Conservation (phyloP, 2,113 vertebrate species). For the Sinocyclocheilus maitianheensis region DNA sequence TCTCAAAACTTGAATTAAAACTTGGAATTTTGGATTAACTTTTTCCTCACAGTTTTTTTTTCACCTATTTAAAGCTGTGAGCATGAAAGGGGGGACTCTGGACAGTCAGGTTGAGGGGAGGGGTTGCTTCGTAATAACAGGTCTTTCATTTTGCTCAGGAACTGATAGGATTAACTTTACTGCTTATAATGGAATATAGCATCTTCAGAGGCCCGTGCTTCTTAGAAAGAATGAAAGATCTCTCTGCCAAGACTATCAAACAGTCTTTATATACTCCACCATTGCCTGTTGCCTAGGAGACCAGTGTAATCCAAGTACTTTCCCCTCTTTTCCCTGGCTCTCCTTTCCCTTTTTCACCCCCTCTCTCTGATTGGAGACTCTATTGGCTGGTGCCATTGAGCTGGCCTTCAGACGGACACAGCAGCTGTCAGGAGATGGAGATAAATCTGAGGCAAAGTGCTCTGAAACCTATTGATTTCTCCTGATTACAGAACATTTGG, state of each 20-base stretch:
- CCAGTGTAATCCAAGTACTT: conserved; percentile 62
- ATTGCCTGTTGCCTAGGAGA: conserved; percentile 65
- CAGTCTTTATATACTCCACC: conserved; percentile 61
- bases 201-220: conserved; percentile 55
- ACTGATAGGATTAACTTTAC: conserved; percentile 61
- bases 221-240: conserved; percentile 58
- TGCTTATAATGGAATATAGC: conserved; percentile 56
- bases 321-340: conserved; percentile 18
- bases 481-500: conserved; percentile 65
- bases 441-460: conserved; percentile 67
- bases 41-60: conserved; percentile 39
- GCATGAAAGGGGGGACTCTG: background rate
- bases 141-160: conserved; percentile 56
- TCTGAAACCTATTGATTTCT: conserved; percentile 72
- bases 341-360: conserved; percentile 15
- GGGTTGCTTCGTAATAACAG: conserved; percentile 39
- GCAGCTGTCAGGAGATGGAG: conserved; percentile 62
- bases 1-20: background rate
- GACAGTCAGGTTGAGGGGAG: conserved; percentile 9
- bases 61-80: background rate
- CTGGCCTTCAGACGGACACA: conserved; percentile 54
- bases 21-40: background rate
- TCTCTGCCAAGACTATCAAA: conserved; percentile 64
- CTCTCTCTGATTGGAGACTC: conserved; percentile 54
- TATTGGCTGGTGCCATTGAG: conserved; percentile 62